Evolutionary conservation across 1,140 invertebrate species (phyloP), one percentile per base, ranked within the genome.

Genomic region (Panulirus ornatus): DNA sequence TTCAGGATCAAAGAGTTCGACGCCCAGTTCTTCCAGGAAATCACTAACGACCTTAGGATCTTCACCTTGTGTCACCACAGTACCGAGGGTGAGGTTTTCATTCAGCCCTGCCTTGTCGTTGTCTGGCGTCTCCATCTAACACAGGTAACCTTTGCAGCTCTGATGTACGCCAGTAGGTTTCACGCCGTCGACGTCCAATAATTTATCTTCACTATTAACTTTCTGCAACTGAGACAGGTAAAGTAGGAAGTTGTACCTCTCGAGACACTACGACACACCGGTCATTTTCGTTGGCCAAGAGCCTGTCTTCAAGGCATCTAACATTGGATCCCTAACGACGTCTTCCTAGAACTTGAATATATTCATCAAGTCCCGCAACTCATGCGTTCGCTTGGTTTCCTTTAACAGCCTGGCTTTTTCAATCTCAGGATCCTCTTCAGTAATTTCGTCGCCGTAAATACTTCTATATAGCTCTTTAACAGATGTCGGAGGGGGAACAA

Each of bases 161-260:
- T n/a, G 27, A 51, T 82, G 79, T 30, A 54, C 34, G 11, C 58
- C n/a, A n/a, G 51, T 42, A 27, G 47, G 30, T 30, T 34, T 19
- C 0, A 27, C 5, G 14, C 51, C 79, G 14, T 8, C 14, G 1
- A 42, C 79, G 30, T 82, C 36, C 30, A 54, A 8, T 51, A 34
- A 34, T 30, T 82, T 82, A 22, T 58, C 51, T 19, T 82, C 79
- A 9, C 44, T 27, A 36, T 82, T 51, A 5, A 82, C 79, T 11
- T 47, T 51, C 34, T 51, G 79, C 30, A 82, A 11, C 51, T 82
- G 79, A 2, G 79, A 82, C 51, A 82, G n/a, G 79, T 51, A 82
- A 27, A 54, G 79, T 51, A 82, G 27, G 79, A 27, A 58, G 47
- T 82, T 82, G 47, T 54, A 22, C 0, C 79, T 47, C 51, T 82